These are phyloP conservation scores for Zingel zingel DNA, from an alignment of 2,113 vertebrate genomes.

Conservation along the genomic window DNA sequence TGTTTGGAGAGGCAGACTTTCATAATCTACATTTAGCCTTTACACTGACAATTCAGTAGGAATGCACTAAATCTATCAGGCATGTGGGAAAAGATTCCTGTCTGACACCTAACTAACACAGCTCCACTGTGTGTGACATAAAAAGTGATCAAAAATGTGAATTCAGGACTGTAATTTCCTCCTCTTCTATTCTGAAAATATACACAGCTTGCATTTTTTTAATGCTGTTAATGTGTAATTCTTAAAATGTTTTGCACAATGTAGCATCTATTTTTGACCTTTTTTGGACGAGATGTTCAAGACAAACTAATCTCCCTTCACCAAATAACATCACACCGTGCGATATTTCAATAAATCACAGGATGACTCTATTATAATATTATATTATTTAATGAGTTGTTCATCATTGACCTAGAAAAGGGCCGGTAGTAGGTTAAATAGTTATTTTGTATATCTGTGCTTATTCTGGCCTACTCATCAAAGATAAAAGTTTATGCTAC, in stretches of 20 bases:
- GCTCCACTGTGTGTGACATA: slow-evolving; percentile 15
- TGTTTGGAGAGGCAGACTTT: slow-evolving; percentile 4
- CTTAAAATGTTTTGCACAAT: neutral
- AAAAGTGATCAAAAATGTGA: slow-evolving; percentile 6
- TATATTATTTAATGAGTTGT: too few species aligned
- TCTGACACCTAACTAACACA: slow-evolving; percentile 37
- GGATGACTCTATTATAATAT: neutral
- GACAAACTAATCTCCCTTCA: neutral
- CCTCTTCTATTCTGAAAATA: neutral
- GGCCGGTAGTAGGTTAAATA: too few species aligned
- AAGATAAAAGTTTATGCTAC: too few species aligned
- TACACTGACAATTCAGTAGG: slow-evolving; percentile 24
- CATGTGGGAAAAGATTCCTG: slow-evolving; percentile 32
- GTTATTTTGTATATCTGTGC: too few species aligned
- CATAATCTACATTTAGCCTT: slow-evolving; percentile 34
- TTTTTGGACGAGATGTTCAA: neutral
- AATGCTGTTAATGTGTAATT: neutral
- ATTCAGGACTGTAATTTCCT: neutral
- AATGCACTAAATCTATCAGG: slow-evolving; percentile 35
- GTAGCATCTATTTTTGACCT: neutral
- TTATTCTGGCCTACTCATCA: too few species aligned
- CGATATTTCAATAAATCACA: neutral
- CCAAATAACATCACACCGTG: too few species aligned
- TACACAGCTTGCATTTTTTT: neutral
- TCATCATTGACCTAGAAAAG: too few species aligned